Percentiles rank a stretch among this genome's conserved stretches.
Conservation (phyloP, 2,797 vertebrate species). For the Brachyrhaphis roseni region DNA sequence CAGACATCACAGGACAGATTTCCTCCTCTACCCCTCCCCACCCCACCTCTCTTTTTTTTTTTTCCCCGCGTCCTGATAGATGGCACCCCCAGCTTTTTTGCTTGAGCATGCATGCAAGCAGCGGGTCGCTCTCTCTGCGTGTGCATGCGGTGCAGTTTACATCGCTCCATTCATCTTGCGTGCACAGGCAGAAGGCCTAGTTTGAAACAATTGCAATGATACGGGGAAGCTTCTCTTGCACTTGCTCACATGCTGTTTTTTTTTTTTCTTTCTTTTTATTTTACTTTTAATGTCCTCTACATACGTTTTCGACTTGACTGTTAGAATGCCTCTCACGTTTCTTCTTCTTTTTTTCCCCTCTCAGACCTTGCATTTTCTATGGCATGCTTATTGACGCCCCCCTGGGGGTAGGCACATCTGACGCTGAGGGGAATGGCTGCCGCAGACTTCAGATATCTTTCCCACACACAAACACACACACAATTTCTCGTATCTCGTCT, state of each 20-base stretch:
- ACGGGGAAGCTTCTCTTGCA: slow-evolving; percentile 38
- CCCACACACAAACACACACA: slow-evolving; percentile 34
- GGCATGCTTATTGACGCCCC: slow-evolving; percentile 49
- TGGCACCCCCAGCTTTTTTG: slow-evolving; percentile 58
- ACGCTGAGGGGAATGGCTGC: slow-evolving; percentile 39
- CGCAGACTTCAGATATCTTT: slow-evolving; percentile 35
- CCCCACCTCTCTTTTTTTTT: background rate
- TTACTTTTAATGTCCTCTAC: slow-evolving; percentile 49
- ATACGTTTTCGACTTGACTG: slow-evolving; percentile 46
- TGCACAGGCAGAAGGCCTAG: slow-evolving; percentile 24
- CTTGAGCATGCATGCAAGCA: slow-evolving; percentile 11
- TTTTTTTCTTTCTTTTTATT: too few relatives aligned
- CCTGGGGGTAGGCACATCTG: slow-evolving; percentile 51
- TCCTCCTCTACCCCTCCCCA: slow-evolving; percentile 60
- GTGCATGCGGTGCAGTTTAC: slow-evolving; percentile 15
- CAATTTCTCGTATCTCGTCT: slow-evolving; percentile 52
- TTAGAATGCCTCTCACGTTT: slow-evolving; percentile 46
- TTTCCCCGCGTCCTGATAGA: slow-evolving; percentile 67
- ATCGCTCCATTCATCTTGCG: slow-evolving; percentile 41
- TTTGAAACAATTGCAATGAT: slow-evolving; percentile 53
- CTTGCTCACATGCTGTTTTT: slow-evolving; percentile 24
- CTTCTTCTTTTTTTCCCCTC: slow-evolving; percentile 43
- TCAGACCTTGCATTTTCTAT: slow-evolving; percentile 51
- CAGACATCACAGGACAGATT: slow-evolving; percentile 76
- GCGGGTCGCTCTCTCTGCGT: slow-evolving; percentile 7